Evolutionary conservation across 1,140 invertebrate species (phyloP).

Genomic region (Nephila pilipes): DNA sequence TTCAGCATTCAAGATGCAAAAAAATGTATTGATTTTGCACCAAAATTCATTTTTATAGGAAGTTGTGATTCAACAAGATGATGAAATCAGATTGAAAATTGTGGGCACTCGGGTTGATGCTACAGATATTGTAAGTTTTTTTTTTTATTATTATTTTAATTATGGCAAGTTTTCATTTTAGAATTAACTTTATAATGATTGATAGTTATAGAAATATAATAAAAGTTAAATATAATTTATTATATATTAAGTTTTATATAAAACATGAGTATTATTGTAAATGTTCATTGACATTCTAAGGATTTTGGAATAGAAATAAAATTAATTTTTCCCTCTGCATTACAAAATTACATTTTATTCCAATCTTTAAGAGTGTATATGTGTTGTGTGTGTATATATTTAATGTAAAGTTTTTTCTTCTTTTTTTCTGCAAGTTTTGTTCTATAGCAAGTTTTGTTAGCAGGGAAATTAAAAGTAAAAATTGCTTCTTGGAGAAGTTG

Average conservation of each 20-base stretch:
- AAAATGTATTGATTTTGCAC: too few species aligned
- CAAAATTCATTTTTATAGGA: slow-evolving; percentile 84
- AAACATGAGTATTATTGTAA: background rate
- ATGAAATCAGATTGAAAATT: slow-evolving; percentile 98
- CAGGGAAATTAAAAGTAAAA: too few species aligned
- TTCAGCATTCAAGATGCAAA: too few species aligned
- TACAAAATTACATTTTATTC: too few species aligned
- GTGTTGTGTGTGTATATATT: too few species aligned
- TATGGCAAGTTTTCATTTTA: background rate
- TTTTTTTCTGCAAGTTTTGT: too few species aligned
- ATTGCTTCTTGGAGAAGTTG: too few species aligned
- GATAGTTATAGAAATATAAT: slow-evolving; percentile 83
- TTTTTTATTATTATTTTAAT: background rate
- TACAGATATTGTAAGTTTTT: slow-evolving; percentile 84
- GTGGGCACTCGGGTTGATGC: slow-evolving; percentile 99
- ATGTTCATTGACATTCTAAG: background rate
- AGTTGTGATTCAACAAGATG: slow-evolving; percentile 97
- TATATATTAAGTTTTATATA: background rate
- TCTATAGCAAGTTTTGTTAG: too few species aligned
- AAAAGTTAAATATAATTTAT: slow-evolving; percentile 87
- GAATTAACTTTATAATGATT: too few species aligned
- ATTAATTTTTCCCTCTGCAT: too few species aligned
- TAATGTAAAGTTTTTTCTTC: too few species aligned
- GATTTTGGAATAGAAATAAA: background rate
- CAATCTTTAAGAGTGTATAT: too few species aligned